Evolutionary conservation across 2,797 vertebrate genomes (phyloP).

Genomic region (Anguilla megastoma): DNA sequence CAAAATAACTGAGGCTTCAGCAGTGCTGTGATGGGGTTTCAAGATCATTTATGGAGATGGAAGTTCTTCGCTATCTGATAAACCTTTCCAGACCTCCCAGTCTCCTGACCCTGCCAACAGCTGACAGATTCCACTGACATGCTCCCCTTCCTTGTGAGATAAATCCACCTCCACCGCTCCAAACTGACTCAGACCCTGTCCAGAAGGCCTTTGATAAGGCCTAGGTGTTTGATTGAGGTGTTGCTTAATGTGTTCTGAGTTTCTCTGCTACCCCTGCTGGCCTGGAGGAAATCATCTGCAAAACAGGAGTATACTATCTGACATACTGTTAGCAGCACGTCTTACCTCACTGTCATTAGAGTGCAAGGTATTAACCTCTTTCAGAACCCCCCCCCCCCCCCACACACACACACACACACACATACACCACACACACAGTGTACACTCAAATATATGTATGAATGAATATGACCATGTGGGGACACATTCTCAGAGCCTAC

Average conservation of each 20-base stretch:
- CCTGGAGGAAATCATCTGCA: constrained; percentile 48
- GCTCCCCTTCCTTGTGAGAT: constrained; percentile 36
- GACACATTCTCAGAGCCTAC: not conserved
- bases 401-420: not conserved
- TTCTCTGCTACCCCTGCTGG: constrained; percentile 41
- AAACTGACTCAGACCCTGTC: constrained; percentile 60
- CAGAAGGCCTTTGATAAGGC: constrained; percentile 51
- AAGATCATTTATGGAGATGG: not conserved
- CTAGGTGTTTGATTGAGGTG: constrained; percentile 56
- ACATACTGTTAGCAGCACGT: not conserved
- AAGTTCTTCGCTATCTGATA: constrained; percentile 15
- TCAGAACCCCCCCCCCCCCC: not conserved
- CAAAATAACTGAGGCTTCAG: not conserved
- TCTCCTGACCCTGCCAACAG: not conserved
- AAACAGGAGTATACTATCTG: constrained; percentile 38
- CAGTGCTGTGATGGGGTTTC: not conserved
- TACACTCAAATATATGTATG: constrained; percentile 27
- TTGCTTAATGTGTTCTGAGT: constrained; percentile 60
- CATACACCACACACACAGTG: not conserved
- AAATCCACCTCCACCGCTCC: constrained; percentile 51
- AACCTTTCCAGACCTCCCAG: constrained; percentile 3
- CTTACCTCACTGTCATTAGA: not conserved
- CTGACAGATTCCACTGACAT: not conserved
- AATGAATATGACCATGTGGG: constrained; percentile 38
- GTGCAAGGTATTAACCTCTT: constrained; percentile 2